Base-by-base conservation (phyloP, 30 jellyfish, hydroid and myxozoan genomes). In the Nemopilema nomurai region DNA sequence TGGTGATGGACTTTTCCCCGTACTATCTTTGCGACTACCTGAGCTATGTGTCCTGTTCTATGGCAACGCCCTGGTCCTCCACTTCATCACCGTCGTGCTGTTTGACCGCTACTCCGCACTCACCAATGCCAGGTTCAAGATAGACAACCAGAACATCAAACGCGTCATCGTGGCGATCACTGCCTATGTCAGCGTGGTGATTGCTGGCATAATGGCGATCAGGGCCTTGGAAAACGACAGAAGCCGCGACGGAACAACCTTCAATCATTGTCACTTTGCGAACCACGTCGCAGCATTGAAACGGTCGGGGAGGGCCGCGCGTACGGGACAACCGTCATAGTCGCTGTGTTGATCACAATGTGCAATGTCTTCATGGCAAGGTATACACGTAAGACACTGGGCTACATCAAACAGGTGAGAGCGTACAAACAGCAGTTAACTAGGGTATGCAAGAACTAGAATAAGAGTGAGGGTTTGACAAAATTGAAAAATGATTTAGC, bases 41-140 rank as follows among this genome's bases (percentile, higher is more conserved):
- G 76, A 66, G 32, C 29, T 66, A 17, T n/a, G 76, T 28, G 21
- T 66, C 24, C 76, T 66, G 18, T 66, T 66, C 32, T 66, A 66
- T 66, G 76, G 76, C 76, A 66, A 29, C 21, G 29, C 76, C 21
- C 76, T 66, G 28, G 32, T 66, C 28, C 76, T 66, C 41, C 24
- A 66, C 76, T 66, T 66, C 29, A 66, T 66, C 3, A 28, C 76
- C 1, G 28, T 28, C 4, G 32, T 66, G 32, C 76, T 66, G 32
- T 66, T 66, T 29, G 76, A 66, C 21, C 76, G 76, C 29, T 66
- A 21, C 76, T 26, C 76, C 32, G 76, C 32, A 66, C 76, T 66
- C 28, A 66, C 76, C 29, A 66, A 66, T 29, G 18, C 16, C 76
- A 66, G 32, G 21, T 66, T 21, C 50, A 66, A 66, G 9, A 66